Conservation (phyloP, 2,888 invertebrate species). For the Xestia rhomboidea region DNA sequence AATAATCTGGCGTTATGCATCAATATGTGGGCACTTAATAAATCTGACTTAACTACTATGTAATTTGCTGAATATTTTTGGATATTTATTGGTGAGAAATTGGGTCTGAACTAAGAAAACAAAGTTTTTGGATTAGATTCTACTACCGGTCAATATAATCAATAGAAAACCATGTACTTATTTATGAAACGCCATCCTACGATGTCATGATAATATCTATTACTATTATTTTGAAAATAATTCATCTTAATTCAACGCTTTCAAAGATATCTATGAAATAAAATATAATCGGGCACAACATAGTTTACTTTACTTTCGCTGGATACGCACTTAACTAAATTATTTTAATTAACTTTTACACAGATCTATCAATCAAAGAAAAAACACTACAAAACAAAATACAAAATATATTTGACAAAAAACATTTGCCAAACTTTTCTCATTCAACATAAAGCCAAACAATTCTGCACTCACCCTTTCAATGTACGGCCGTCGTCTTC, state of each 20-base stretch:
- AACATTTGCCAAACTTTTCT: neutral
- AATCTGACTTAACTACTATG: slow-evolving; percentile 46
- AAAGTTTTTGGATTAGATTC: slow-evolving; percentile 1
- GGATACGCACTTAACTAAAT: neutral
- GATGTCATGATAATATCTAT: neutral
- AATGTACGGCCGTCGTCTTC: slow-evolving; percentile 76
- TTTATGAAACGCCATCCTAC: neutral
- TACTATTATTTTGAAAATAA: neutral
- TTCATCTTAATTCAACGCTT: neutral
- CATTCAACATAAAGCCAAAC: neutral
- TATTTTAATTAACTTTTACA: too few relatives aligned
- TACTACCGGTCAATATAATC: neutral
- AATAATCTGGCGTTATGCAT: slow-evolving; percentile 30
- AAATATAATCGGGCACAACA: neutral
- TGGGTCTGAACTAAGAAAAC: neutral
- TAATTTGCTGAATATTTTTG: slow-evolving; percentile 27
- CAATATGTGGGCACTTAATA: slow-evolving; percentile 50
- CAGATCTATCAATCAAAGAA: neutral
- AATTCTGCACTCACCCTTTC: slow-evolving; percentile 78
- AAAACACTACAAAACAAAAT: neutral
- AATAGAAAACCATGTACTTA: neutral
- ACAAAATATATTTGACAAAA: neutral
- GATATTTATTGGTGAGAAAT: slow-evolving; percentile 27
- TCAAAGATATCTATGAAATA: neutral
- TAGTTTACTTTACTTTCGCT: neutral